Evolutionary conservation across 2,888 invertebrate genomes (phyloP), one percentile per base, ranked within the genome.

Genomic region (Tetheella fluctuosa): DNA sequence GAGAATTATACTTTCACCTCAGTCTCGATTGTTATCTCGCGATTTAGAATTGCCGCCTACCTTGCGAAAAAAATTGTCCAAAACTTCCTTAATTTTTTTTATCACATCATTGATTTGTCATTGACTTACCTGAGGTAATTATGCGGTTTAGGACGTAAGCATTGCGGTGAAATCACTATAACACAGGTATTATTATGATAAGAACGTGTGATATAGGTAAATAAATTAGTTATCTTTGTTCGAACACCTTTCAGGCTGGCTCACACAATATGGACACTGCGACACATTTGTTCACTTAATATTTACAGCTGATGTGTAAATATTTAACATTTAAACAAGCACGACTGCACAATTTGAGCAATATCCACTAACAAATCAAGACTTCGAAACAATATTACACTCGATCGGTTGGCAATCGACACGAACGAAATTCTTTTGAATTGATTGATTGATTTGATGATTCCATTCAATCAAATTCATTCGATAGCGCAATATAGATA

Each of bases 361-460:
- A 73, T 74, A 70, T 73, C 64, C 65, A 73, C 64, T 70, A 70
- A 61, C 67, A 73, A 75, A 76, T 73, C 64, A 65, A 66, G 61
- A 64, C 73, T 75, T 76, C 72, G 65, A 69, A 68, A 68, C 3
- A 80, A 76, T 74, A 76, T 71, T 77, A 68, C 70, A 73, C 73
- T 73, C 75, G 76, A 81, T 77, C 80, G 70, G 80, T 84, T 84
- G 81, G 77, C 83, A 80, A 82, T 82, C 81, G 80, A 81, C 82
- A 76, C 69, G 74, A 79, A 76, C 69, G 74, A 79, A 77, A 77
- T 78, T 62, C 66, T 68, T 70, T 74, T 77, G 30, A 56, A 67
- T 66, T 70, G 77, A 80, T 81, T 75, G 76, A 80, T 84, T 85
- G 85, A 85, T 85, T 84, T 82, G 84, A 80, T 79, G 77, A 80